Conservation (phyloP, 2,888 invertebrate species). For the Hirtodrosophila trivittata region DNA sequence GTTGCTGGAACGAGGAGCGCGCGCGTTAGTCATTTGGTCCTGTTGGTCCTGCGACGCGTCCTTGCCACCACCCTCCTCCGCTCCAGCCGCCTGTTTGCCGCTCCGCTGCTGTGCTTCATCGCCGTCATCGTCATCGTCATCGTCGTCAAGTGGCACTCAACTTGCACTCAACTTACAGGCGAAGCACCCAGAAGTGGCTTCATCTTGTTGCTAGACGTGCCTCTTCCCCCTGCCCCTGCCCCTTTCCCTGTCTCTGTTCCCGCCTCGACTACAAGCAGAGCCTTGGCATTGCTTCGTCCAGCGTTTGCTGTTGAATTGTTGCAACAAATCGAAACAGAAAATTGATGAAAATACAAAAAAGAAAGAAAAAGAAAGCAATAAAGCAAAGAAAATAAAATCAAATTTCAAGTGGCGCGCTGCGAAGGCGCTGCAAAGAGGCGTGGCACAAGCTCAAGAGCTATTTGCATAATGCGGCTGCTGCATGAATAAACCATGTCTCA, state of each 20-base stretch:
- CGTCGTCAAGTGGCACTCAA: conserved; percentile 63
- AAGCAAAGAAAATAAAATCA: conserved; percentile 59
- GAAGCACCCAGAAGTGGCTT: conserved; percentile 55
- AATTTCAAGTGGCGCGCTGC: conserved; percentile 66
- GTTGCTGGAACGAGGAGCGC: neutral
- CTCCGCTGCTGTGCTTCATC: conserved; percentile 1
- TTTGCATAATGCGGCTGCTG: conserved; percentile 78
- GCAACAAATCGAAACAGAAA: conserved; percentile 77
- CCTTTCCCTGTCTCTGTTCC: neutral
- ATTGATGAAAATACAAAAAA: conserved; percentile 35
- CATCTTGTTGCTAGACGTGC: conserved; percentile 4
- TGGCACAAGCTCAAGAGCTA: conserved; percentile 56
- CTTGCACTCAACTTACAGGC: conserved; percentile 54
- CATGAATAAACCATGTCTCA: conserved; percentile 76
- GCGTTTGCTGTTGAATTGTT: conserved; percentile 34
- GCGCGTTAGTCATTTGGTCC: conserved; percentile 27
- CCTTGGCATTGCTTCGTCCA: neutral
- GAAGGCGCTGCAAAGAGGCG: conserved; percentile 52
- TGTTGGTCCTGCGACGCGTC: conserved; percentile 3
- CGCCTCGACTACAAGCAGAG: neutral
- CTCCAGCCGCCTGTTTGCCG: neutral
- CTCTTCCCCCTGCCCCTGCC: neutral
- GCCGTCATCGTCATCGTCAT: neutral
- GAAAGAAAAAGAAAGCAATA: conserved; percentile 4
- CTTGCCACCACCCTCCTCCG: neutral